phyloP scores from a whole-genome alignment of 1,140 invertebrate genomes.

The Tetranychus urticae region DNA sequence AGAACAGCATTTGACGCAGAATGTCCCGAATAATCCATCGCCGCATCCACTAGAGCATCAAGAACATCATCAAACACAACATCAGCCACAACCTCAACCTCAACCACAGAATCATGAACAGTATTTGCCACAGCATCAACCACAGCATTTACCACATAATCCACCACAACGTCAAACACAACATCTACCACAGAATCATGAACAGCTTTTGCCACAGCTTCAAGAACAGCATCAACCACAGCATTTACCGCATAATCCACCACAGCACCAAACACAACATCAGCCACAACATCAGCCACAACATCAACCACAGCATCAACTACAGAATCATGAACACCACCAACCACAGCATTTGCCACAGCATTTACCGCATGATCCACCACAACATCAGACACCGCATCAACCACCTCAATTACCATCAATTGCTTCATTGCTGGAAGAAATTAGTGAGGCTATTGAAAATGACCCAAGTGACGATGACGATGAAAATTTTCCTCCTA shows the following conservation, averaged over 20 bases:
- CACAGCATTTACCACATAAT: neutral
- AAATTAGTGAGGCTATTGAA: slow-evolving; percentile 15
- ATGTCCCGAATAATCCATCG: neutral
- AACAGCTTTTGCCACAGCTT: neutral
- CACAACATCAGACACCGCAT: neutral
- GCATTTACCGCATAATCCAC: slow-evolving; percentile 3
- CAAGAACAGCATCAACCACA: neutral
- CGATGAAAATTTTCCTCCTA: neutral
- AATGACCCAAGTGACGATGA: neutral
- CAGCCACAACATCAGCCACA: neutral
- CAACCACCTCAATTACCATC: neutral
- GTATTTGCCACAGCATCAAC: slow-evolving; percentile 1
- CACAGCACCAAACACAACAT: slow-evolving; percentile 9
- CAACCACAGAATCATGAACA: slow-evolving; percentile 11
- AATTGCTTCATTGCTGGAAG: slow-evolving; percentile 10
- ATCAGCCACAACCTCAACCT: neutral
- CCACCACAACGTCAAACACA: neutral
- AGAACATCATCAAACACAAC: neutral
- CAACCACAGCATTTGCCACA: neutral
- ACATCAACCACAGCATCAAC: neutral
- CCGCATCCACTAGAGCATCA: neutral
- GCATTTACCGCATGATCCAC: neutral
- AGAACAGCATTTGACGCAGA: neutral
- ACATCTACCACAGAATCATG: neutral
- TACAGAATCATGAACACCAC: too few relatives aligned